Base-by-base conservation (phyloP, 2,888 invertebrate genomes). In the Catocala nupta region DNA sequence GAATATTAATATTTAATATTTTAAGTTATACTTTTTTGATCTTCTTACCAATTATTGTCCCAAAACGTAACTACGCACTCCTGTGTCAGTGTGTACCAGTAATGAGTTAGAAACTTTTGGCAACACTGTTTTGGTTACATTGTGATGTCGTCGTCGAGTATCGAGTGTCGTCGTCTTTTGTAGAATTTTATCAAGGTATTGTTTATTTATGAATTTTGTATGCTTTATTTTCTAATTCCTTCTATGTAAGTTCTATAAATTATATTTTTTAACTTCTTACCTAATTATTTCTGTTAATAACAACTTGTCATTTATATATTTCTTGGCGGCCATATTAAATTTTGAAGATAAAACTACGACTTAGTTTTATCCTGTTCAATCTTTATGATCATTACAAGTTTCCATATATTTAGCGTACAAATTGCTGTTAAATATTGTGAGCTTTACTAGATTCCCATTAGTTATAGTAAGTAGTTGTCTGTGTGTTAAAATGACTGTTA, bases 91-190 rank as follows among this genome's bases (percentile, higher is more conserved):
- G 9, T 9, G 36, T 55, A 34, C 52, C 12, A n/a, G 50, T 55
- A 45, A 49, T 65, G 42, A 59, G 58, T 34, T 44, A 61, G 60
- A 47, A 52, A 34, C 13, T 50, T 11, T 53, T 75, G 72, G 76
- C 79, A 80, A 80, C 78, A 79, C 73, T 72, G 67, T 57, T 76
- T 69, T 71, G 69, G 77, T 75, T 75, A 73, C 77, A 78, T 81
- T 92, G 92, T 93, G 90, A 93, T 93, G 93, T 93, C 93, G 92
- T 90, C 91, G 88, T 90, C 90, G 90, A 90, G 87, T 90, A 88
- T 91, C 90, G 89, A 91, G 91, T 90, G 90, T 91, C 92, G 88
- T 88, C 91, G 90, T 91, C 91, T 93, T 93, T 93, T 92, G 80
- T 92, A 93, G 92, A 92, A 90, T 89, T 92, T 90, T 91, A 91